Percentiles rank a stretch among this genome's conserved stretches.
Evolutionary conservation across 1,140 invertebrate species (phyloP).

Genomic region (Sycophila sp.): DNA sequence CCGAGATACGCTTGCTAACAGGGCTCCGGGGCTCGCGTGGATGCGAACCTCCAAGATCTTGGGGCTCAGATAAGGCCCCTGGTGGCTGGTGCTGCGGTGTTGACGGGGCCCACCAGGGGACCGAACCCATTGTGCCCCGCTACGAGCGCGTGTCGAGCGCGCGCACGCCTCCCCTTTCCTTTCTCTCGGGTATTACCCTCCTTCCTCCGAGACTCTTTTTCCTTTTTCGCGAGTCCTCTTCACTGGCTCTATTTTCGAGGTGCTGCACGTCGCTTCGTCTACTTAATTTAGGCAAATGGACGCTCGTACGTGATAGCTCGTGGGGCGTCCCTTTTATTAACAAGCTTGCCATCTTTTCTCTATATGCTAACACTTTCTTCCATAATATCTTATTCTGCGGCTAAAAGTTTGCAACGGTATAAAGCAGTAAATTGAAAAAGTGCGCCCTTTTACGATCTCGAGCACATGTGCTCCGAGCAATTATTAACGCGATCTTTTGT

Average conservation of each 20-base stretch:
- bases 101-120: slow-evolving; percentile 55
- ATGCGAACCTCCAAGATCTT: slow-evolving; percentile 41
- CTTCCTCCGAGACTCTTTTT: slow-evolving; percentile 1
- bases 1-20: slow-evolving; percentile 58
- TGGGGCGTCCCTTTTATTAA: neutral
- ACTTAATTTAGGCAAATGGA: slow-evolving; percentile 32
- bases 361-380: neutral
- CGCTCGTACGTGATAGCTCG: neutral
- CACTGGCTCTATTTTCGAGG: neutral
- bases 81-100: slow-evolving; percentile 44
- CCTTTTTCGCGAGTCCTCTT: slow-evolving; percentile 11
- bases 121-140: slow-evolving; percentile 23
- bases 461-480: neutral
- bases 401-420: neutral
- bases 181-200: slow-evolving; percentile 26
- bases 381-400: neutral
- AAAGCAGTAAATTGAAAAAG: too few species aligned
- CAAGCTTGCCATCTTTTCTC: neutral
- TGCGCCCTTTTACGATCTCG: too few species aligned
- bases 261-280: slow-evolving; percentile 9
- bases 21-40: slow-evolving; percentile 47
- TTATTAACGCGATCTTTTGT: neutral
- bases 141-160: neutral
- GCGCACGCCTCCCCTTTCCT: neutral
- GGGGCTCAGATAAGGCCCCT: slow-evolving; percentile 46